Evolutionary conservation across 1,140 invertebrate species (phyloP).

Genomic region (Drosophila bocki): DNA sequence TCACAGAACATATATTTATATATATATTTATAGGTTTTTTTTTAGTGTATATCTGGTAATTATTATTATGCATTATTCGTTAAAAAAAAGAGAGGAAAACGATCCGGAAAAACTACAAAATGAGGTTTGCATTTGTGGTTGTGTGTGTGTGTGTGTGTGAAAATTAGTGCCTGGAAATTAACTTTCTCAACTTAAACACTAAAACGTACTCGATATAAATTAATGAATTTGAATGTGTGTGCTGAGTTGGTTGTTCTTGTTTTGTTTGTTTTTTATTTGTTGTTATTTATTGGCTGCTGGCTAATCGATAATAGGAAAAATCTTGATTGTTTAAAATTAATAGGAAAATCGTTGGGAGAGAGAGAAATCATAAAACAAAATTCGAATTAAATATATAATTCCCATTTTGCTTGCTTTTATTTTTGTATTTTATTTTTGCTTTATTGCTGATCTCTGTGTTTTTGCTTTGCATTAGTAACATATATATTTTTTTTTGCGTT

Average conservation of each 20-base stretch:
- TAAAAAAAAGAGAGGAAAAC: slow-evolving; percentile 59
- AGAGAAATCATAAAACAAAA: slow-evolving; percentile 40
- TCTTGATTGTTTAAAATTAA: slow-evolving; percentile 74
- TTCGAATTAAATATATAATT: slow-evolving; percentile 51
- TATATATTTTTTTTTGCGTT: slow-evolving; percentile 48
- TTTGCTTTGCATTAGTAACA: slow-evolving; percentile 76
- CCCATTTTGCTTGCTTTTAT: slow-evolving; percentile 18
- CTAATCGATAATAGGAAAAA: slow-evolving; percentile 78
- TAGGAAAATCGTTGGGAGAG: slow-evolving; percentile 61
- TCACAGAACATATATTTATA: slow-evolving; percentile 82
- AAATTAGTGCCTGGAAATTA: slow-evolving; percentile 66
- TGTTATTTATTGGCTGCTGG: slow-evolving; percentile 47
- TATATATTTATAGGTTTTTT: slow-evolving; percentile 63
- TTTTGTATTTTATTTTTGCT: slow-evolving; percentile 17
- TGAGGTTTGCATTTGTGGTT: slow-evolving; percentile 64
- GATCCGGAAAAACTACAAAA: slow-evolving; percentile 63
- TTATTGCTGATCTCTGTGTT: slow-evolving; percentile 64
- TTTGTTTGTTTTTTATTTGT: slow-evolving; percentile 19
- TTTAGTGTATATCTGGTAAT: slow-evolving; percentile 64
- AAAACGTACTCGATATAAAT: slow-evolving; percentile 59
- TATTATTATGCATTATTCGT: slow-evolving; percentile 59
- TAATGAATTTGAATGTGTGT: slow-evolving; percentile 65
- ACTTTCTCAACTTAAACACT: slow-evolving; percentile 51
- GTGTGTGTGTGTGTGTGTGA: slow-evolving; percentile 46
- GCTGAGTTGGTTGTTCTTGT: slow-evolving; percentile 39